Conservation (phyloP, 2,888 invertebrate species). For the Horisme vitalbata region DNA sequence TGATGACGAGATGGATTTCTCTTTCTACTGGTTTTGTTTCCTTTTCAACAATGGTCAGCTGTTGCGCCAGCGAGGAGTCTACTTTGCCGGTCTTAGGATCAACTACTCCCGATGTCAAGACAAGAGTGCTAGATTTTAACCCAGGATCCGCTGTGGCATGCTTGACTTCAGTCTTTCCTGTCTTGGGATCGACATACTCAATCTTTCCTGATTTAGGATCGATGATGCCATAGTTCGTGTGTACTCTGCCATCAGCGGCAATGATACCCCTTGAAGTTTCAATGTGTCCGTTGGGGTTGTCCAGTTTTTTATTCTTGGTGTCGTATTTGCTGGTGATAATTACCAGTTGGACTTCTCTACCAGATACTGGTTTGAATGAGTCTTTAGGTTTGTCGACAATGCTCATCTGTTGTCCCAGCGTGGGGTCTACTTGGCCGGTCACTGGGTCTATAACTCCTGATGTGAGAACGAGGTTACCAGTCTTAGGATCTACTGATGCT, state of each 20-base stretch:
- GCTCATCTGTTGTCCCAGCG: conserved; percentile 77
- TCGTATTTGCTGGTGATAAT: conserved; percentile 80
- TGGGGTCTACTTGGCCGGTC: conserved; percentile 74
- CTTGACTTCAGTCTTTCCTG: conserved; percentile 79
- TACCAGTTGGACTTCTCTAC: conserved; percentile 72
- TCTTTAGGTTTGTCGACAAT: conserved; percentile 56
- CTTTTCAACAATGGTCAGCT: conserved; percentile 78
- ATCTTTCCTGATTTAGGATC: conserved; percentile 79
- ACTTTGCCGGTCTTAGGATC: conserved; percentile 83
- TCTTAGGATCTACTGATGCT: conserved; percentile 84
- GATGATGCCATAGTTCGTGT: conserved; percentile 76
- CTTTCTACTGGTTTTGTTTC: conserved; percentile 66
- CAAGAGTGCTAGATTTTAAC: conserved; percentile 76
- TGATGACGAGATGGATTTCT: conserved; percentile 83
- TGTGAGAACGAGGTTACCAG: conserved; percentile 78
- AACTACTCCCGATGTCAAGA: conserved; percentile 78
- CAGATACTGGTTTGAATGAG: conserved; percentile 53
- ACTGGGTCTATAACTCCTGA: conserved; percentile 81
- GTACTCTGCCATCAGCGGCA: conserved; percentile 66
- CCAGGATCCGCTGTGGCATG: conserved; percentile 79
- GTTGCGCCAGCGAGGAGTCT: conserved; percentile 80
- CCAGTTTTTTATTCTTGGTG: conserved; percentile 75
- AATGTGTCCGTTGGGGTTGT: conserved; percentile 75
- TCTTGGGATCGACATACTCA: conserved; percentile 77
- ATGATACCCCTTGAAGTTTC: conserved; percentile 73